phyloP scores from a whole-genome alignment of 2,888 invertebrate genomes.

The Meteorus colon region DNA sequence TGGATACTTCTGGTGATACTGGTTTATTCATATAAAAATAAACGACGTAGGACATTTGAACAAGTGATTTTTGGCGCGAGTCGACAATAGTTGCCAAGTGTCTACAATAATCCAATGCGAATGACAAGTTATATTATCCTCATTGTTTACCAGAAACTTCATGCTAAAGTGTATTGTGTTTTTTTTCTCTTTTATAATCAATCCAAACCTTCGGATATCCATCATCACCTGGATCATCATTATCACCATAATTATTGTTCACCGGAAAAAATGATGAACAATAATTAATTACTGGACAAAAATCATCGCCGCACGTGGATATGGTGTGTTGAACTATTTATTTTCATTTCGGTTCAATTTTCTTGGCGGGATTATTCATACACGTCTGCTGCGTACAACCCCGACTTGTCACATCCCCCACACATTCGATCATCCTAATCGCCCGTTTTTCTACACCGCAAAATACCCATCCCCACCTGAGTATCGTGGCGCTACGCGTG shows the following conservation, averaged over 20 bases:
- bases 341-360: conserved; percentile 11
- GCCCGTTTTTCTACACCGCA: conserved; percentile 37
- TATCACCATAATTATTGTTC: conserved; percentile 38
- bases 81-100: conserved; percentile 50
- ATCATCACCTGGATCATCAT: conserved; percentile 51
- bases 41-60: background rate
- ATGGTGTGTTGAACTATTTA: conserved; percentile 27
- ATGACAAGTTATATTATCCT: background rate
- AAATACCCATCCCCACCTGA: conserved; percentile 73
- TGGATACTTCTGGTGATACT: background rate
- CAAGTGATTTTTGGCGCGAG: conserved; percentile 15
- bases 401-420: conserved; percentile 49
- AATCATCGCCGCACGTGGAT: conserved; percentile 52
- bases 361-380: conserved; percentile 56
- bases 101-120: conserved; percentile 22
- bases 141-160: conserved; percentile 16
- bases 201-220: conserved; percentile 47
- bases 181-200: conserved; percentile 53
- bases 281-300: conserved; percentile 37
- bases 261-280: conserved; percentile 41
- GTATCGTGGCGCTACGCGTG: conserved; percentile 61
- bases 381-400: conserved; percentile 45
- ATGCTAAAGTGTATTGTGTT: conserved; percentile 61
- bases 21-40: background rate
- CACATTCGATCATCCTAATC: conserved; percentile 47